Evolutionary conservation across 1,140 invertebrate genomes (phyloP).

Genomic region (Papilio polyxenes): DNA sequence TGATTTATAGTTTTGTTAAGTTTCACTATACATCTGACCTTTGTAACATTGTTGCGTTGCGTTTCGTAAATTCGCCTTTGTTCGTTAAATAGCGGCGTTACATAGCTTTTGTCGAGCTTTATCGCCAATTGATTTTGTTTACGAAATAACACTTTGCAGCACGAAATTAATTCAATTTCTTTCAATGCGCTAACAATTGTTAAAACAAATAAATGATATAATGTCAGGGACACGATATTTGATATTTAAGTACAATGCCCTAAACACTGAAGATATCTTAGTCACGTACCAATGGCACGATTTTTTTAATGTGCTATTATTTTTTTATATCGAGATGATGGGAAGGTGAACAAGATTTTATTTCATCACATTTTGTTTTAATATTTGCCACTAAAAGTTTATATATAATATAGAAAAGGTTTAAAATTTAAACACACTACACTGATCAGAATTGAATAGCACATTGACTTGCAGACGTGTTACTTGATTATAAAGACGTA

Average conservation of each 20-base stretch:
- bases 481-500: background rate
- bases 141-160: constrained; percentile 23
- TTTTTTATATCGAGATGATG: background rate
- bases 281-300: background rate
- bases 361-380: background rate
- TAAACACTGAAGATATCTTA: background rate
- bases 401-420: background rate
- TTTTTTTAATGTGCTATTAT: background rate
- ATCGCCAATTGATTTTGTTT: constrained; percentile 36
- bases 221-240: constrained; percentile 9
- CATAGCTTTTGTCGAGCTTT: constrained; percentile 36
- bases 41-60: constrained; percentile 12
- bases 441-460: constrained; percentile 4
- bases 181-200: constrained; percentile 17
- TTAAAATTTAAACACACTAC: background rate
- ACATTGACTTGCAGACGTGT: background rate
- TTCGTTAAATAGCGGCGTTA: constrained; percentile 45
- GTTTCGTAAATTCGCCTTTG: constrained; percentile 50
- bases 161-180: constrained; percentile 26
- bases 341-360: background rate
- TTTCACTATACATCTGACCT: constrained; percentile 43
- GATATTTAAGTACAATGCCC: background rate
- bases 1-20: constrained; percentile 42
- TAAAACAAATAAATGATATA: constrained; percentile 20
- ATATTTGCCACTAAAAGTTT: background rate